phyloP scores from a whole-genome alignment of 1,140 invertebrate species.

The Cydia splendana region DNA sequence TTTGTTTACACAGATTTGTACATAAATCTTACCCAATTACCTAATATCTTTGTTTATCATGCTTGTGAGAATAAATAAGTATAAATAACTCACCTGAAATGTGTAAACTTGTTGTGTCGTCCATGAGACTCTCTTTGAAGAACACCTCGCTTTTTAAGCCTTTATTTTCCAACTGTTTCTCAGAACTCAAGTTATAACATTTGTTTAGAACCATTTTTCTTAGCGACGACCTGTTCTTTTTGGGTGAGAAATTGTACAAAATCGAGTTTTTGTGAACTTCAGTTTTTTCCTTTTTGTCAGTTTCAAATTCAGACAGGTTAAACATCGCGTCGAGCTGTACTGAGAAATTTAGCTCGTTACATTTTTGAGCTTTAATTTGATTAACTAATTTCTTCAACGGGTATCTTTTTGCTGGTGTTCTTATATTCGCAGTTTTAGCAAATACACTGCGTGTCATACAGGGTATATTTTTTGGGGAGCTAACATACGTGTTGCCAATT shows the following conservation, averaged over 20 bases:
- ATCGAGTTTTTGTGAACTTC: constrained; percentile 46
- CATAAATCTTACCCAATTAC: too few relatives aligned
- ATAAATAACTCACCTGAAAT: constrained; percentile 63
- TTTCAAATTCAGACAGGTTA: constrained; percentile 42
- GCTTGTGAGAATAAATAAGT: background rate
- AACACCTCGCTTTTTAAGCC: constrained; percentile 35
- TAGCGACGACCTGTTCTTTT: constrained; percentile 57
- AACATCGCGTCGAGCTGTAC: constrained; percentile 63
- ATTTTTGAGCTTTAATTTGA: constrained; percentile 52
- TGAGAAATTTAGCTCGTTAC: constrained; percentile 64
- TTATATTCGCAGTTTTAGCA: constrained; percentile 53
- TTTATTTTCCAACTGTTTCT: constrained; percentile 19
- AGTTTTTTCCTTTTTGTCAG: constrained; percentile 38
- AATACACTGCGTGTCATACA: constrained; percentile 63
- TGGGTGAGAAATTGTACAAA: constrained; percentile 58
- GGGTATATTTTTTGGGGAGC: constrained; percentile 49
- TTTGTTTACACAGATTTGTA: too few relatives aligned
- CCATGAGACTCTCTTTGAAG: constrained; percentile 50
- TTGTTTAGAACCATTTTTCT: constrained; percentile 58
- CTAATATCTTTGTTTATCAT: background rate
- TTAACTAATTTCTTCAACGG: constrained; percentile 58
- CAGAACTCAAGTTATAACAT: constrained; percentile 38
- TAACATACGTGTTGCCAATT: constrained; percentile 53
- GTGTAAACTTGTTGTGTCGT: constrained; percentile 68
- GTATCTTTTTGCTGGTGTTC: constrained; percentile 54